These are phyloP conservation scores for Crotalus tigris DNA, from an alignment of 2,113 vertebrate species.

Conservation along the genomic window DNA sequence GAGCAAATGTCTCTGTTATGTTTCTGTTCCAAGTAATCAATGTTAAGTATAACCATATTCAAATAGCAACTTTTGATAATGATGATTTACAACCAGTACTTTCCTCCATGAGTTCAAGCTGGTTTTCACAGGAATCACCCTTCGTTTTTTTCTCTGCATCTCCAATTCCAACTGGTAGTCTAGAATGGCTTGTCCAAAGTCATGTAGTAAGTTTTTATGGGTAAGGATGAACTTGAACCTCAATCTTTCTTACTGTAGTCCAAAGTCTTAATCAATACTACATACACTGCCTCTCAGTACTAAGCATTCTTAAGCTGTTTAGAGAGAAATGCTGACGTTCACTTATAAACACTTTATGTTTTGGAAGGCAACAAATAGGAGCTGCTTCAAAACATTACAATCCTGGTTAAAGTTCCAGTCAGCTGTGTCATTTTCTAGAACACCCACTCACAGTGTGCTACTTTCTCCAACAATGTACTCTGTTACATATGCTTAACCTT, in stretches of 20 bases:
- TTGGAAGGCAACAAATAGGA: neutral
- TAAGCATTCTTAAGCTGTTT: neutral
- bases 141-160: neutral
- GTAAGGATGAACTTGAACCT: neutral
- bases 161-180: neutral
- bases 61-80: neutral
- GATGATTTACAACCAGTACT: neutral
- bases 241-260: neutral
- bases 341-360: neutral
- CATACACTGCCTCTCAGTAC: neutral
- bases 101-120: neutral
- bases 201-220: neutral
- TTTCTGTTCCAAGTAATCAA: neutral
- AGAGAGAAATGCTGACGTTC: neutral
- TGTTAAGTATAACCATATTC: neutral
- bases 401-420: neutral
- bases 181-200: neutral
- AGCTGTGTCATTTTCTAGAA: neutral
- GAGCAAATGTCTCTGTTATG: neutral
- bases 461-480: neutral
- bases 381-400: neutral
- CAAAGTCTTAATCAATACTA: neutral
- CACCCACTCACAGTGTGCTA: neutral
- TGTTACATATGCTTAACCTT: neutral
- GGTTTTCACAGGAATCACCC: neutral